Conservation (phyloP, 2,888 invertebrate species). For the Osmoderma eremita region DNA sequence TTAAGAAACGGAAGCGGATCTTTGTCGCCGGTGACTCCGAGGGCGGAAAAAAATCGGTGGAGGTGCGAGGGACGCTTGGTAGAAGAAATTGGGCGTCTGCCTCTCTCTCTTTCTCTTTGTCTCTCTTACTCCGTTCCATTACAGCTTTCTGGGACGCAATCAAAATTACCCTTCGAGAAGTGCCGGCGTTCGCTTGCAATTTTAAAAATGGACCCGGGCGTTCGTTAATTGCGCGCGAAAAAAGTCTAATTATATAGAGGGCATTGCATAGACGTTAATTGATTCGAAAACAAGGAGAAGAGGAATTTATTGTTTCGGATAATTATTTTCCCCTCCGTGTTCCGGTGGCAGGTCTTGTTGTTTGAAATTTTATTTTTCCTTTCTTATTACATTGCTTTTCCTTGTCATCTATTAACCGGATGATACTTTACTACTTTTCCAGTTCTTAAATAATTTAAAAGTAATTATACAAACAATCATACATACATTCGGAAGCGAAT, state of each 20-base stretch:
- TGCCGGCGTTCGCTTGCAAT: constrained; percentile 58
- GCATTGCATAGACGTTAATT: constrained; percentile 62
- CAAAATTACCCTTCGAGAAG: constrained; percentile 61
- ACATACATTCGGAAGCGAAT: no score
- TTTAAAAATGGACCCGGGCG: constrained; percentile 61
- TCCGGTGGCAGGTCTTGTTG: background rate
- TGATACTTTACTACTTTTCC: no score
- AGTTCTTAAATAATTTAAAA: no score
- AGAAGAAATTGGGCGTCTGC: constrained; percentile 9
- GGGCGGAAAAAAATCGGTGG: constrained; percentile 9
- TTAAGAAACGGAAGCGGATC: constrained; percentile 51
- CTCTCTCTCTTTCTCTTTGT: background rate
- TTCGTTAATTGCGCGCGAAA: constrained; percentile 48
- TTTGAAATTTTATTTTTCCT: background rate
- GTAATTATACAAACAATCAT: no score
- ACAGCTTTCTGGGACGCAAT: constrained; percentile 51
- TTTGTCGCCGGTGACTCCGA: background rate
- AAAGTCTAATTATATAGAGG: constrained; percentile 64
- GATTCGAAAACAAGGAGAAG: constrained; percentile 61
- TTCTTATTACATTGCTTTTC: no score
- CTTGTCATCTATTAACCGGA: no score
- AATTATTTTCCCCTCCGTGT: constrained; percentile 35
- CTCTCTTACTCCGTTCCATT: background rate
- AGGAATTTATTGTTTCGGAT: constrained; percentile 36
- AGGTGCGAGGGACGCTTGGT: background rate